These are phyloP conservation scores for Chaetodon trifascialis DNA, from an alignment of 2,113 vertebrate species.

Conservation along the genomic window DNA sequence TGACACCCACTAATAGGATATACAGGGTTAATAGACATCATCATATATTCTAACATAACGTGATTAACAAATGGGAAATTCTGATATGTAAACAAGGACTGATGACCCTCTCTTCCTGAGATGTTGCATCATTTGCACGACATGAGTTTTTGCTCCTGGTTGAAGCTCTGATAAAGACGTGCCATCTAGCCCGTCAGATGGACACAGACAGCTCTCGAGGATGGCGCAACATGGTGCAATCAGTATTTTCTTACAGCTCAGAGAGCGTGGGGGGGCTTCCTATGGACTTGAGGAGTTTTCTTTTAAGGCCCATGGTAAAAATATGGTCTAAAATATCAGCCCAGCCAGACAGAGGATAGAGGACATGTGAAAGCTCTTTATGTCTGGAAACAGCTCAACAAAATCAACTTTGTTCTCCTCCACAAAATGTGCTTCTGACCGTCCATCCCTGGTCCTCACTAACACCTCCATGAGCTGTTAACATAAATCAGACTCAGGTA, in stretches of 20 bases:
- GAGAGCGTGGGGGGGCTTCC: neutral
- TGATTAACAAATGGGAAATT: neutral
- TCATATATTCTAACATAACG: neutral
- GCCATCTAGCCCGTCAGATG: neutral
- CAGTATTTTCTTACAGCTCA: constrained; percentile 33
- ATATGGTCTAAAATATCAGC: neutral
- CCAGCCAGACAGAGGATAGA: neutral
- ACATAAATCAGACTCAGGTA: neutral
- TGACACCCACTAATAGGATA: too few relatives aligned
- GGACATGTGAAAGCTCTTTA: neutral
- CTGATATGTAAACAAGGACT: neutral
- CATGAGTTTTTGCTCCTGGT: constrained; percentile 25
- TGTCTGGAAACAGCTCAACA: neutral
- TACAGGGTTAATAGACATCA: neutral
- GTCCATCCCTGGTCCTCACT: neutral
- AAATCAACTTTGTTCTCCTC: constrained; percentile 10
- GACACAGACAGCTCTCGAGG: neutral
- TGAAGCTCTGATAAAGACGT: constrained; percentile 26
- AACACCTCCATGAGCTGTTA: neutral
- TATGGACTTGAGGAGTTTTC: neutral
- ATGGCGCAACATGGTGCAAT: constrained; percentile 55
- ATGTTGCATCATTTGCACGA: constrained; percentile 27
- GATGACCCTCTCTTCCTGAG: constrained; percentile 15
- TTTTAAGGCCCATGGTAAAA: neutral
- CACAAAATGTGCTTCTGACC: constrained; percentile 4